Evolutionary conservation across 2,113 vertebrate species (phyloP).

Genomic region (Pelobates fuscus): DNA sequence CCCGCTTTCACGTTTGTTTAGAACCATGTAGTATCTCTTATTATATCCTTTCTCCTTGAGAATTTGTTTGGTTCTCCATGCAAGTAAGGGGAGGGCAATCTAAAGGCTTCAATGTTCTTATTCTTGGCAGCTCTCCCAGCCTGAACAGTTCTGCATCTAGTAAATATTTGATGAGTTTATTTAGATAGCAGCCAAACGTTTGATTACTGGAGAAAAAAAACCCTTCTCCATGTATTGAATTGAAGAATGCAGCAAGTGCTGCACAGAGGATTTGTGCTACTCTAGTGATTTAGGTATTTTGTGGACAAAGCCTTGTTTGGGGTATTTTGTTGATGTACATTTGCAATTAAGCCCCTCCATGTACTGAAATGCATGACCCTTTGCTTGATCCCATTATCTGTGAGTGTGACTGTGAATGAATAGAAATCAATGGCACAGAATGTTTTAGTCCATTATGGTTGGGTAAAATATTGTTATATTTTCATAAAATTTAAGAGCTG

Average conservation of each 20-base stretch:
- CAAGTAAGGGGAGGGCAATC: constrained; percentile 27
- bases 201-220: constrained; percentile 17
- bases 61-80: constrained; percentile 26
- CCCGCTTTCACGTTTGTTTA: too few relatives aligned
- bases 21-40: too few relatives aligned
- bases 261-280: background rate
- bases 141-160: constrained; percentile 19
- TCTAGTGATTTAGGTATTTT: background rate
- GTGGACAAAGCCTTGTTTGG: background rate
- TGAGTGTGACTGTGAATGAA: background rate
- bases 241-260: background rate
- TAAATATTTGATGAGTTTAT: constrained; percentile 52
- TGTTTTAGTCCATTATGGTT: background rate
- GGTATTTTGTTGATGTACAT: background rate
- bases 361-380: background rate
- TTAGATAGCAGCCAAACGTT: constrained; percentile 40
- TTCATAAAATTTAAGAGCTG: background rate
- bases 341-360: background rate
- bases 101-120: constrained; percentile 23
- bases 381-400: background rate
- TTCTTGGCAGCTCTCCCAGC: constrained; percentile 35
- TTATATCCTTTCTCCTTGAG: too few relatives aligned
- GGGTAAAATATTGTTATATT: background rate
- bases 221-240: background rate
- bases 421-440: background rate